Evolutionary conservation across 2,113 vertebrate species (phyloP), one percentile per base, ranked within the genome.

Genomic region (Gorsachius goisagi): DNA sequence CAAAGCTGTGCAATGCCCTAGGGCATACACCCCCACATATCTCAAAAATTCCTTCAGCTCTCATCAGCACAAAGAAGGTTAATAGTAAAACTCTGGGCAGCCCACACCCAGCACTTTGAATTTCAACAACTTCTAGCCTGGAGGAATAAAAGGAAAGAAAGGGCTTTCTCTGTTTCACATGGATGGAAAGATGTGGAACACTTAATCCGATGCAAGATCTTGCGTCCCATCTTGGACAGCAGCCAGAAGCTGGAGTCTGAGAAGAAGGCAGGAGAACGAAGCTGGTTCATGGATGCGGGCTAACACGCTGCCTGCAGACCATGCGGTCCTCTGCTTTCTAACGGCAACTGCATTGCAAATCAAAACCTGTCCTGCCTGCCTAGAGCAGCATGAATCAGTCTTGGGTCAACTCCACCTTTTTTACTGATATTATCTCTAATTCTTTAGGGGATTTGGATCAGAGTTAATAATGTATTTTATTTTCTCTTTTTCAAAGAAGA

Each of bases 331-430:
- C 64, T 45, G 12, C 37, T 88, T 90, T 50, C 49, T 59, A 37
- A 71, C 0, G 2, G 41, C 22, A 78, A 67, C 14, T 22, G 6
- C 20, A 72, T 14, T 55, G 52, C 56, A 67, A 81, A 78, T 30
- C 47, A 55, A 85, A 56, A 55, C 33, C 11, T 30, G 45, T 35
- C 27, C n/a, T 20, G 2, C 18, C 6, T 20, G 28, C 10, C 39
- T 52, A n/a, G n/a, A 63, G 14, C 23, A 67, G 10, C 1, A 2
- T 0, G 0, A 37, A 9, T 56, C 5, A 2, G 28, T 77, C 63
- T 71, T 37, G 28, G 81, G n/a, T 68, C 22, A 81, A 27, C 8
- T 7, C 3, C 24, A 44, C 2, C 13, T 32, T 75, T 90, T 86
- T 58, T 79, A 33, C 32, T 47, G 35, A 37, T 41, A 39, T 32